Evolutionary conservation across 2,888 invertebrate species (phyloP).

Genomic region (Catocala sponsa): DNA sequence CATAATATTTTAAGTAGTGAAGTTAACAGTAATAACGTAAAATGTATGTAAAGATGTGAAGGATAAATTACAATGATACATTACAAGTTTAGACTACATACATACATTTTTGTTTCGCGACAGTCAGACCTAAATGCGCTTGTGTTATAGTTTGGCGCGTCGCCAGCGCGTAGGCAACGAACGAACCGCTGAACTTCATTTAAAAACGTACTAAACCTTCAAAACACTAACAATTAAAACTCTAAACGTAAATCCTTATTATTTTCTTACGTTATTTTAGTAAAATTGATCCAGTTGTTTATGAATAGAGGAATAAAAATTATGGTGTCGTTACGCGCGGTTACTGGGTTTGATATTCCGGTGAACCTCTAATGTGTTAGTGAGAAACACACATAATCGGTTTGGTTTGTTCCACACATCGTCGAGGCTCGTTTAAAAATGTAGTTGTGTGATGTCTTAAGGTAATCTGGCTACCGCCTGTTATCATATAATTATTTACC

Average conservation of each 20-base stretch:
- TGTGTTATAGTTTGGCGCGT: constrained; percentile 52
- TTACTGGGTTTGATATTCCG: neutral
- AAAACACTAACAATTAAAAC: constrained; percentile 44
- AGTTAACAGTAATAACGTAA: neutral
- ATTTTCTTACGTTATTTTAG: constrained; percentile 29
- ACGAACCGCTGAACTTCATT: constrained; percentile 54
- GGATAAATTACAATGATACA: constrained; percentile 13
- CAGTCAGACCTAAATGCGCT: constrained; percentile 49
- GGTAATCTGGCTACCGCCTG: too few species aligned
- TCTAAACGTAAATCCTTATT: constrained; percentile 34
- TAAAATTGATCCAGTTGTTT: constrained; percentile 33
- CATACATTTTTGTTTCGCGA: constrained; percentile 49
- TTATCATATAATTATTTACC: too few species aligned
- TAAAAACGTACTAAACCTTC: constrained; percentile 48
- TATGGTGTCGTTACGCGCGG: neutral
- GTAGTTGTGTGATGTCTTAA: too few species aligned
- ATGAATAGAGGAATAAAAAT: constrained; percentile 7
- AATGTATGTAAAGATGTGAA: constrained; percentile 1
- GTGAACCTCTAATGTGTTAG: constrained; percentile 1
- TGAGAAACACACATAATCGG: neutral
- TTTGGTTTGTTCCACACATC: neutral
- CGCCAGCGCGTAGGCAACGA: constrained; percentile 50
- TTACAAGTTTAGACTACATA: constrained; percentile 20
- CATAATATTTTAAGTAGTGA: too few species aligned
- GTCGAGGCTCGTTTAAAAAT: too few species aligned